Evolutionary conservation across 2,888 invertebrate genomes (phyloP).

Genomic region (Tanaodytes sp.): DNA sequence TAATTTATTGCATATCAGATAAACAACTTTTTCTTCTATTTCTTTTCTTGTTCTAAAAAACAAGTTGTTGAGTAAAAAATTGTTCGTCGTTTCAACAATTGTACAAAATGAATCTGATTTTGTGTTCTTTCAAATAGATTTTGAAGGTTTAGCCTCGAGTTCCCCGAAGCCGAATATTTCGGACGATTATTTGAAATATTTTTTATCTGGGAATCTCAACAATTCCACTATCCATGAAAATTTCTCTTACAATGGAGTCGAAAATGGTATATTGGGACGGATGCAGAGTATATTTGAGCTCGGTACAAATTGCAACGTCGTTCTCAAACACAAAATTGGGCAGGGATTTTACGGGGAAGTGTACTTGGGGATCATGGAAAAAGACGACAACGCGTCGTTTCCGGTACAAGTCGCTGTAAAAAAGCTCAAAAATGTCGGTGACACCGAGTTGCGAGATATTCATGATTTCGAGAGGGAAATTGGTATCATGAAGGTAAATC

Average conservation of each 20-base stretch:
- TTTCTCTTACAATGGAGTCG: slow-evolving; percentile 7
- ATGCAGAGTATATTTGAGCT: slow-evolving; percentile 77
- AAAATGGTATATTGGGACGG: slow-evolving; percentile 61
- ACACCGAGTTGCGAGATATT: slow-evolving; percentile 77
- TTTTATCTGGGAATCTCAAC: slow-evolving; percentile 59
- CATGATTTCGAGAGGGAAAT: slow-evolving; percentile 84
- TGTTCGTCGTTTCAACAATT: too few species aligned
- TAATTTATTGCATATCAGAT: too few species aligned
- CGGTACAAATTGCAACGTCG: slow-evolving; percentile 77
- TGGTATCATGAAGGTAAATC: slow-evolving; percentile 85
- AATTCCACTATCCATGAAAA: slow-evolving; percentile 30
- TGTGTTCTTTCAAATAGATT: too few species aligned
- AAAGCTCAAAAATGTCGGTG: slow-evolving; percentile 76
- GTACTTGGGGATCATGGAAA: slow-evolving; percentile 82
- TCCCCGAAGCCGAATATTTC: background rate
- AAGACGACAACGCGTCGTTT: slow-evolving; percentile 73
- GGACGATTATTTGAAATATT: slow-evolving; percentile 40
- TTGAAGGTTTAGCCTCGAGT: slow-evolving; percentile 10
- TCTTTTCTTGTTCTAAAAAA: too few species aligned
- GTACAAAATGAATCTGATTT: too few species aligned
- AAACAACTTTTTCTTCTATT: too few species aligned
- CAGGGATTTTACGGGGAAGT: slow-evolving; percentile 92
- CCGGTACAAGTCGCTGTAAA: slow-evolving; percentile 80
- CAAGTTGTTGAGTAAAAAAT: too few species aligned
- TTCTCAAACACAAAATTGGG: slow-evolving; percentile 78